These are phyloP conservation scores for Heterodera filipjevi DNA, from an alignment of 2,888 invertebrate species.

Conservation along the genomic window DNA sequence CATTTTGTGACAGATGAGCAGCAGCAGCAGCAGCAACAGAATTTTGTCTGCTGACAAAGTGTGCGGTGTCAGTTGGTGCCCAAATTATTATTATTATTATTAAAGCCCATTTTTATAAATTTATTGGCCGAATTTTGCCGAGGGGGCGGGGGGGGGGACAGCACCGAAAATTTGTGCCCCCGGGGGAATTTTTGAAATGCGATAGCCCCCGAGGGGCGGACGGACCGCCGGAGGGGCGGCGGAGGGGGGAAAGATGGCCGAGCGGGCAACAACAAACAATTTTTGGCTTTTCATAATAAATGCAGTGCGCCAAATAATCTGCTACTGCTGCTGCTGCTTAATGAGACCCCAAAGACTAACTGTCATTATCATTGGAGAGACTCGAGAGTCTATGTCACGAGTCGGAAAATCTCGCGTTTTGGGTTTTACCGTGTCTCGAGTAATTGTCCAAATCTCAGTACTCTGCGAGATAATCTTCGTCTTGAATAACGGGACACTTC, in stretches of 20 bases:
- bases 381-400: no score
- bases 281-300: no score
- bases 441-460: no score
- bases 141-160: not conserved
- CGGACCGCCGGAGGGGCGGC: not conserved
- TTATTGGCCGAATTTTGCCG: constrained; percentile 17
- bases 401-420: no score
- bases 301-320: no score
- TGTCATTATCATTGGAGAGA: no score
- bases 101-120: constrained; percentile 22
- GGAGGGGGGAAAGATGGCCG: not conserved
- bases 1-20: not conserved
- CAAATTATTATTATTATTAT: not conserved
- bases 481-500: no score
- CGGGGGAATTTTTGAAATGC: constrained; percentile 6
- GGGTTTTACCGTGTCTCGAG: no score
- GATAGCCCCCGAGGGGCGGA: not conserved
- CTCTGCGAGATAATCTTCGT: no score
- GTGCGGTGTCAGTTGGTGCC: not conserved
- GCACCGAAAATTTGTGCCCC: not conserved
- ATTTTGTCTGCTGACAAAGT: not conserved
- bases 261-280: no score
- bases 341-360: no score
- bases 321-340: no score
- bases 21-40: not conserved